These are phyloP conservation scores for Vannuccia rotundouncinata DNA, from an alignment of 2,888 invertebrate genomes.

Conservation along the genomic window DNA sequence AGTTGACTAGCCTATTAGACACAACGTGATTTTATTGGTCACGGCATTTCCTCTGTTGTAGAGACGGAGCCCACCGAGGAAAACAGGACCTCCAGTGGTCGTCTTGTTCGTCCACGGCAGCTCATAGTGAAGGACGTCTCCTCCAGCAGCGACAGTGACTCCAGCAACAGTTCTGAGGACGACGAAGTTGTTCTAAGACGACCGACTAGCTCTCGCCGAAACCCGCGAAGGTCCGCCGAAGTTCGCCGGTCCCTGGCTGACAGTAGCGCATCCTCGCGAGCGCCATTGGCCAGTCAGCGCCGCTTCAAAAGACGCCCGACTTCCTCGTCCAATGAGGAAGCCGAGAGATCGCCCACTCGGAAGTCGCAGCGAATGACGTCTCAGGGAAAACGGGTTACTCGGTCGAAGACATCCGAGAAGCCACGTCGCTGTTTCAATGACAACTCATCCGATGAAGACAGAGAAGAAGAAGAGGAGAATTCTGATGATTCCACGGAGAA, in stretches of 20 bases:
- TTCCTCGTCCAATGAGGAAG: background rate
- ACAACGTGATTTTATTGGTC: background rate
- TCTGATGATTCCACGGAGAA: background rate
- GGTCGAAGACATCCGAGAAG: background rate
- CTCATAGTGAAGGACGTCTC: background rate
- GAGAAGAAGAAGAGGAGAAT: background rate
- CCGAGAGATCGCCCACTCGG: background rate
- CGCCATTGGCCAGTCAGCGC: background rate
- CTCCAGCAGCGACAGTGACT: background rate
- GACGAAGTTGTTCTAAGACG: background rate
- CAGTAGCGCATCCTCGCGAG: background rate
- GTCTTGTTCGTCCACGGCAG: background rate
- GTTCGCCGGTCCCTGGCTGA: background rate
- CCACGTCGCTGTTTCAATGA: background rate
- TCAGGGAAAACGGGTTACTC: background rate
- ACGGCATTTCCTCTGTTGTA: background rate
- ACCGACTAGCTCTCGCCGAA: background rate
- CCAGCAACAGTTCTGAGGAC: background rate
- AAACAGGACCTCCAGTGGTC: background rate
- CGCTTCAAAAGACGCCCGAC: background rate
- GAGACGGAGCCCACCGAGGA: background rate
- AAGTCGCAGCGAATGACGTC: background rate
- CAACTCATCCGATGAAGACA: background rate
- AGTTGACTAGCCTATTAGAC: too few species aligned
- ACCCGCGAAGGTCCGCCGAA: background rate